Percentiles rank a stretch among this genome's conserved stretches.
Conservation (phyloP, 2,888 invertebrate genomes). For the Caenorhabditis parvicauda region DNA sequence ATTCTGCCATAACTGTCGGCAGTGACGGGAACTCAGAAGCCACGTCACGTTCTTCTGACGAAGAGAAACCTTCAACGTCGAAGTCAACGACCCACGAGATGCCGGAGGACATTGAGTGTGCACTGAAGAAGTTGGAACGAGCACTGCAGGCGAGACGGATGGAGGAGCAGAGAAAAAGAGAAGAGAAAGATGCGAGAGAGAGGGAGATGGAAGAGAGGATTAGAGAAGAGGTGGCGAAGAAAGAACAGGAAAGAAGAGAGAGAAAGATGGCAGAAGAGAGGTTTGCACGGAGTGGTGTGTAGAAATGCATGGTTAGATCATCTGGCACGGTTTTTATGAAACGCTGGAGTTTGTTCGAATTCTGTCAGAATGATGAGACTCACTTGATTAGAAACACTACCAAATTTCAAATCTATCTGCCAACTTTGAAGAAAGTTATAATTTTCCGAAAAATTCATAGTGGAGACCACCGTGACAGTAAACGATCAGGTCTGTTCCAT, state of each 20-base stretch:
- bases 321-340: too few relatives aligned
- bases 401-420: too few relatives aligned
- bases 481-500: too few relatives aligned
- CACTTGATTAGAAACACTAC: too few relatives aligned
- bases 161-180: slow-evolving; percentile 16
- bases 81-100: slow-evolving; percentile 22
- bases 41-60: too few relatives aligned
- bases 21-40: too few relatives aligned
- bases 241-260: slow-evolving; percentile 17
- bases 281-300: slow-evolving; percentile 8
- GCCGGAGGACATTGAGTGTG: slow-evolving; percentile 32
- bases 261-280: slow-evolving; percentile 15
- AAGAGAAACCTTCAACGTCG: slow-evolving; percentile 15
- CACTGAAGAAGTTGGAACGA: slow-evolving; percentile 21
- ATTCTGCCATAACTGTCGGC: slow-evolving; percentile 32
- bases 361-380: too few relatives aligned
- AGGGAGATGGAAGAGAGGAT: slow-evolving; percentile 24
- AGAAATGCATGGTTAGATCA: slow-evolving; percentile 7
- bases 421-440: too few relatives aligned
- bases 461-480: too few relatives aligned
- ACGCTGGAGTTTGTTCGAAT: too few relatives aligned
- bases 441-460: too few relatives aligned
- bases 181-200: slow-evolving; percentile 12
- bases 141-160: slow-evolving; percentile 17
- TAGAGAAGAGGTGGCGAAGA: slow-evolving; percentile 16